Conservation (phyloP, 2,888 invertebrate species). For the Cantharis rufa region DNA sequence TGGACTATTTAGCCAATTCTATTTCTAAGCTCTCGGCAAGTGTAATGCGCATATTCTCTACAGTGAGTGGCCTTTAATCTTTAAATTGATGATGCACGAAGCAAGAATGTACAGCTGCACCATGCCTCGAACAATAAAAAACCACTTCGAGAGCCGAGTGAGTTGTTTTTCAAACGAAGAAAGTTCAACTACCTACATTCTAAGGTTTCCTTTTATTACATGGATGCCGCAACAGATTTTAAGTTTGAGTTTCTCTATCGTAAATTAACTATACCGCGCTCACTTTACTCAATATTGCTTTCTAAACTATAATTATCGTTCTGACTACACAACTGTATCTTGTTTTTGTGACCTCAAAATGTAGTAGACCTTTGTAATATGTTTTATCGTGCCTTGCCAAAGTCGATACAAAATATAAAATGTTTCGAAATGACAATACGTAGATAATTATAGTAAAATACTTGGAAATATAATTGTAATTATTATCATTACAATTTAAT, state of each 20-base stretch:
- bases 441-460: neutral
- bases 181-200: neutral
- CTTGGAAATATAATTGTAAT: neutral
- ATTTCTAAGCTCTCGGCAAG: neutral
- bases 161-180: constrained; percentile 2
- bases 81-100: neutral
- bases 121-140: neutral
- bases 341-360: constrained; percentile 18
- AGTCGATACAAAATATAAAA: neutral
- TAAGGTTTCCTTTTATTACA: neutral
- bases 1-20: neutral
- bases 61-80: neutral
- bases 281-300: constrained; percentile 17
- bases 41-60: neutral
- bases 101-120: neutral
- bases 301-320: constrained; percentile 24
- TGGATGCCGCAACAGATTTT: neutral
- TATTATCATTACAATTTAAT: neutral
- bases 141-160: neutral
- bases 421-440: neutral
- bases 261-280: neutral
- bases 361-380: neutral
- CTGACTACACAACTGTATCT: constrained; percentile 13
- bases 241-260: neutral
- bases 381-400: neutral